Evolutionary conservation across 2,797 vertebrate genomes (phyloP), one percentile per base, ranked within the genome.

Genomic region (Buceros bicornis): DNA sequence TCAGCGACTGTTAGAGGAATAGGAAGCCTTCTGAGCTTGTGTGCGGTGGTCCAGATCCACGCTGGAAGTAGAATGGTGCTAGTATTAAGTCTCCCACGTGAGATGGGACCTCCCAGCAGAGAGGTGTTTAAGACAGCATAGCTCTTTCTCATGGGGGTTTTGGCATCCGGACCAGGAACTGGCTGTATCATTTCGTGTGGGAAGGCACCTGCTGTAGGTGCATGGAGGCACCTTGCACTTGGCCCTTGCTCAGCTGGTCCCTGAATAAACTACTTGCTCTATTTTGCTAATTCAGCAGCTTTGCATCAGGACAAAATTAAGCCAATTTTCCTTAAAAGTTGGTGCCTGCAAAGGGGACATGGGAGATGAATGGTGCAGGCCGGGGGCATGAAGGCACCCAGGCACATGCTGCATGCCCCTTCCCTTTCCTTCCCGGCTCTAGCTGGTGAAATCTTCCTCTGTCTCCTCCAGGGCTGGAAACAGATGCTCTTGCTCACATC

Each of bases 121-220:
- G 33, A 48, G 2, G 4, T 31, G 9, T 43, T 78, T 16, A 24
- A 79, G 42, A 25, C 13, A 57, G 2, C 11, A 37, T 6, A 4
- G 15, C 45, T 70, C 25, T 24, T 81, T 35, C 56, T 86, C 17
- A 12, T 0, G 0, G 10, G 35, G 7, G 1, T 57, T 69, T 69
- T 0, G 1, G 43, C 66, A n/a, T 28, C 47, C 14, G 64, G 85
- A 15, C 13, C 5, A 10, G 57, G 53, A 77, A 3, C 12, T 29
- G 62, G 35, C 64, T 0, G 0, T 16, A 2, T 13, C 5, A 0
- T 56, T 71, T 61, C 14, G 3, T 14, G 31, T 2, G 12, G 82
- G 43, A 76, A 84, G 43, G 47, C 8, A 6, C 43, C 70, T 69
- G 47, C 51, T 82, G 37, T 31, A 51, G 35, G 37, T 81, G n/a